Percentiles rank a stretch among this genome's conserved stretches.
phyloP scores from a whole-genome alignment of 2,113 vertebrate genomes.

The Neotragus pygmaeus region DNA sequence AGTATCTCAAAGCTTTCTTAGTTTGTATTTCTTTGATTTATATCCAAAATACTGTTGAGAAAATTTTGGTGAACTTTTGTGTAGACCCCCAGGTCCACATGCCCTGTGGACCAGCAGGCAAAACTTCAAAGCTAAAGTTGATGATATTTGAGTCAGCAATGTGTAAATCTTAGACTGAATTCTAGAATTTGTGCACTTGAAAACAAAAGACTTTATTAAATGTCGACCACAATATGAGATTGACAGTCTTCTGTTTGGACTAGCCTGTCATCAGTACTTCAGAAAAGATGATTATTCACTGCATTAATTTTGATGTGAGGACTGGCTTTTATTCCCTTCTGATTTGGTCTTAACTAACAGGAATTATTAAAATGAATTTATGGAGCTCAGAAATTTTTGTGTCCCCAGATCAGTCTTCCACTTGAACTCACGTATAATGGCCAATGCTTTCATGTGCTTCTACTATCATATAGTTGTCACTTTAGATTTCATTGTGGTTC shows the following conservation, averaged over 20 bases:
- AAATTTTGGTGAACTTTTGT: background rate
- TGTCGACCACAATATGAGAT: background rate
- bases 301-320: background rate
- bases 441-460: background rate
- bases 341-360: background rate
- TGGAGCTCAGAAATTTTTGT: background rate
- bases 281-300: background rate
- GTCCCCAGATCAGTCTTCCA: background rate
- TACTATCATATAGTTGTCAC: background rate
- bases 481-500: constrained; percentile 88
- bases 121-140: background rate
- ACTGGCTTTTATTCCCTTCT: background rate
- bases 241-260: background rate
- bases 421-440: background rate
- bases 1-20: background rate
- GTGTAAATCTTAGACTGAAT: background rate
- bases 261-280: background rate
- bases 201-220: constrained; percentile 18
- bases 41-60: background rate
- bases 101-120: background rate
- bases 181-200: background rate
- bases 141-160: background rate
- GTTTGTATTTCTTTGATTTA: background rate
- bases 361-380: background rate
- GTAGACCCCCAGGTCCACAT: background rate